Conservation (phyloP, 2,113 vertebrate species). For the Atlantisia rogersi region DNA sequence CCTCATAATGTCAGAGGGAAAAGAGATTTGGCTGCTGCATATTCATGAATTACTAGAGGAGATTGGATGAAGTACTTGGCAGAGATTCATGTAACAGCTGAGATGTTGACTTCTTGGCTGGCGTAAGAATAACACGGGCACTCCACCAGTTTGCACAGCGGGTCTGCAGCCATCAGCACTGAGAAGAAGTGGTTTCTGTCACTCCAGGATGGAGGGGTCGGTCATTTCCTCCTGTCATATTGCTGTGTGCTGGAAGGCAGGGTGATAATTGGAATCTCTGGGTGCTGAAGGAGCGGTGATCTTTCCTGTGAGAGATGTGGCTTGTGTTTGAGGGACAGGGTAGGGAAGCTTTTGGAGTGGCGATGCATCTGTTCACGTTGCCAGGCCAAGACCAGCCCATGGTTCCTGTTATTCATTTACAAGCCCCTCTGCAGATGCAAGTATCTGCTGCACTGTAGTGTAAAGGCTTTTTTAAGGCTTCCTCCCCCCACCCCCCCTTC, state of each 20-base stretch:
- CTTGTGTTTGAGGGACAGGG: neutral
- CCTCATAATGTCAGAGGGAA: slow-evolving; percentile 15
- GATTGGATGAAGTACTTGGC: neutral
- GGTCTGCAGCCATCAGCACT: neutral
- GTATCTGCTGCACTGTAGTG: accelerated
- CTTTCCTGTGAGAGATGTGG: neutral
- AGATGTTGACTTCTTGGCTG: slow-evolving; percentile 39
- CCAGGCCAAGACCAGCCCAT: neutral
- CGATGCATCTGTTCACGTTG: neutral
- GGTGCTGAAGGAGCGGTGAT: neutral
- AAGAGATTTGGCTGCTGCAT: slow-evolving; percentile 27
- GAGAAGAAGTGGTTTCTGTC: neutral
- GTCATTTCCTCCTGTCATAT: neutral
- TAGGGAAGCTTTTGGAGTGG: neutral
- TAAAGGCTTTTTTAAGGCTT: neutral
- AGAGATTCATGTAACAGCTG: slow-evolving; percentile 24
- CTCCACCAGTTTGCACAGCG: neutral
- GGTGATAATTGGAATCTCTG: neutral
- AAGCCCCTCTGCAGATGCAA: neutral
- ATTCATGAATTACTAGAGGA: slow-evolving; percentile 25
- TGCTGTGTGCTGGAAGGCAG: accelerated
- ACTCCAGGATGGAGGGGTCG: neutral
- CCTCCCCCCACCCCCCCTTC: no score
- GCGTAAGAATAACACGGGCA: neutral
- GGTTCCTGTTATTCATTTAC: neutral